These are phyloP conservation scores for Mugil cephalus DNA, from an alignment of 2,113 vertebrate genomes.

Conservation along the genomic window DNA sequence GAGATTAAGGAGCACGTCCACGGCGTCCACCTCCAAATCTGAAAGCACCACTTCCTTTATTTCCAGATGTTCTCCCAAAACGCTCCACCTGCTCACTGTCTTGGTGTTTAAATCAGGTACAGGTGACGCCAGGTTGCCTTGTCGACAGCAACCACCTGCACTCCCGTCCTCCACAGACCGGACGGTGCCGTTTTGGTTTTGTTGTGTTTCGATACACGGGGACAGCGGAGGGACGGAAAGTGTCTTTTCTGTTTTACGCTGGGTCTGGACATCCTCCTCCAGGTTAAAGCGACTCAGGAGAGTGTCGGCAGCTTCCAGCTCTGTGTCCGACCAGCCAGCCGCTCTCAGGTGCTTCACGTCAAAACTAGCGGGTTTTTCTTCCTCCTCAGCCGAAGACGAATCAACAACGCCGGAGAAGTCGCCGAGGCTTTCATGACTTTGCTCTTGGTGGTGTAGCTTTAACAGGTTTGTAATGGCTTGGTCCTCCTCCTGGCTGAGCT, in stretches of 20 bases:
- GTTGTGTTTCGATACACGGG: background rate
- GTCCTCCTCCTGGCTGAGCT: slow-evolving; percentile 78
- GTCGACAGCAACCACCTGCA: background rate
- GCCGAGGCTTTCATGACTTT: background rate
- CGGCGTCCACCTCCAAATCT: slow-evolving; percentile 39
- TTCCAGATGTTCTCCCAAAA: background rate
- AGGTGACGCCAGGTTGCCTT: no score
- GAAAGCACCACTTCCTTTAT: background rate
- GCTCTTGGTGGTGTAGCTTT: slow-evolving; percentile 58
- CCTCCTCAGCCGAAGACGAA: background rate
- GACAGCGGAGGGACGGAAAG: background rate
- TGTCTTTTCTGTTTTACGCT: background rate
- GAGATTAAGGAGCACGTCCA: slow-evolving; percentile 43
- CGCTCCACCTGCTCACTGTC: background rate
- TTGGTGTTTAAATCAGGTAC: background rate
- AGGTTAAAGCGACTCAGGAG: background rate
- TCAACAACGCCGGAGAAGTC: background rate
- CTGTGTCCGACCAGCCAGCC: slow-evolving; percentile 3
- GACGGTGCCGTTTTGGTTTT: background rate
- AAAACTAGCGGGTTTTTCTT: background rate
- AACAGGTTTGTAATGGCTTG: slow-evolving; percentile 73
- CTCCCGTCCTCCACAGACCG: background rate
- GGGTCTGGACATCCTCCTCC: background rate
- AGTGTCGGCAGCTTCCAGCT: slow-evolving; percentile 1
- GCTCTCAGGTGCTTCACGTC: background rate